phyloP scores from a whole-genome alignment of 2,888 invertebrate genomes.

The Lucinisca nassula region DNA sequence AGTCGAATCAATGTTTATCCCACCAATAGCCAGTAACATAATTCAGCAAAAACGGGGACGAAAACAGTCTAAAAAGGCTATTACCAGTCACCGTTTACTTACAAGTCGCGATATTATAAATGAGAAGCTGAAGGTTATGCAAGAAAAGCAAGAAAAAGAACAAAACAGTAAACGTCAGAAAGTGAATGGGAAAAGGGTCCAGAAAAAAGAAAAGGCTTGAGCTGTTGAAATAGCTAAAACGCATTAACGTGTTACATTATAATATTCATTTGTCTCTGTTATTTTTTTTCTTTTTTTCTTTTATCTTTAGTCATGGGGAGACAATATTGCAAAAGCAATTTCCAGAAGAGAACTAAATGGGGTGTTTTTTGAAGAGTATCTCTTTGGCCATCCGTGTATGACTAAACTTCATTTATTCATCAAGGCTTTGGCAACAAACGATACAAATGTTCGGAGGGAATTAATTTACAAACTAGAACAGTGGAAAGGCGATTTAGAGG shows the following conservation, averaged over 20 bases:
- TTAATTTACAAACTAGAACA: neutral
- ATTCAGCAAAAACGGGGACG: neutral
- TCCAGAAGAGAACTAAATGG: neutral
- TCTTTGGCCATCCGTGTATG: neutral
- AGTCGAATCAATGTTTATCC: constrained; percentile 1
- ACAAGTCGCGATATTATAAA: constrained; percentile 8
- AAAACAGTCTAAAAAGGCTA: neutral
- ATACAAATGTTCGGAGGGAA: neutral
- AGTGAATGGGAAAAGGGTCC: neutral
- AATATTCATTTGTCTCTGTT: neutral
- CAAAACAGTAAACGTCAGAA: neutral
- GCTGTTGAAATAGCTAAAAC: neutral
- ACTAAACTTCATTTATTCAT: neutral
- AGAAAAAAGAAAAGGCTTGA: neutral
- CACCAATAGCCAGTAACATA: neutral
- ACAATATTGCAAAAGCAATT: neutral
- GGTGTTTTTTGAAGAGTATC: neutral
- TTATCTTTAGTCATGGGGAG: neutral
- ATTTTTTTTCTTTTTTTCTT: neutral
- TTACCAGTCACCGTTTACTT: constrained; percentile 32
- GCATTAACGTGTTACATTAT: neutral
- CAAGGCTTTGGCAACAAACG: neutral
- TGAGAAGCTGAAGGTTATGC: neutral
- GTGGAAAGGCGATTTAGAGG: neutral
- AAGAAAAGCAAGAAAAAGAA: neutral